A percentile compares a stretch with the other conserved stretches of the same genome.
Evolutionary conservation across 2,797 vertebrate species (phyloP).

Genomic region (Bradypus variegatus): DNA sequence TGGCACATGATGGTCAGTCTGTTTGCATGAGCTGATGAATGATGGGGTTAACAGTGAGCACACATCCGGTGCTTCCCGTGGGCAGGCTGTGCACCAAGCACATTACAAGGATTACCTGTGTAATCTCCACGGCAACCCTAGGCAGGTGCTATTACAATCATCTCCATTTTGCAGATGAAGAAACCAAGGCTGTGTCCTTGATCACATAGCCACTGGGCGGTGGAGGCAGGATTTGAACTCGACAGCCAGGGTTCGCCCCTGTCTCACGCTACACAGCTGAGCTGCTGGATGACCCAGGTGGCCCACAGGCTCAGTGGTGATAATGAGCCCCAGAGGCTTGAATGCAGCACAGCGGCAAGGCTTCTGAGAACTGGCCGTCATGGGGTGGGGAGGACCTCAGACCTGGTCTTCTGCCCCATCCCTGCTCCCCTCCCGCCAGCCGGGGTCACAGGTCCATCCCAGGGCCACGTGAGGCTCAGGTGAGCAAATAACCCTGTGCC

Average conservation of each 20-base stretch:
- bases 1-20: rapidly evolving
- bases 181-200: not conserved
- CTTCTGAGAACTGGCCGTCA: not conserved
- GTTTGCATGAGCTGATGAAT: not conserved
- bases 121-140: not conserved
- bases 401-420: not conserved
- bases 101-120: rapidly evolving
- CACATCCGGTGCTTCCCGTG: not conserved
- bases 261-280: not conserved
- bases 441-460: not conserved
- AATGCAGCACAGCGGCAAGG: not conserved
- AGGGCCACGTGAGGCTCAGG: not conserved
- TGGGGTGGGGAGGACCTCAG: not conserved
- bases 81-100: not conserved
- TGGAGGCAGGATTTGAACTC: not conserved
- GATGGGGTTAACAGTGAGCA: not conserved
- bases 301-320: not conserved
- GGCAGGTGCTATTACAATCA: not conserved
- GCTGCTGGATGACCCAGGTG: not conserved
- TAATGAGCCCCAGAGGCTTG: not conserved
- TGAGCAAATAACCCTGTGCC: rapidly evolving
- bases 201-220: not conserved
- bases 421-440: not conserved
- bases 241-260: too few relatives aligned
- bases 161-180: not conserved